Evolutionary conservation across 2,888 invertebrate genomes (phyloP).

Genomic region (Herminia tarsipennalis): DNA sequence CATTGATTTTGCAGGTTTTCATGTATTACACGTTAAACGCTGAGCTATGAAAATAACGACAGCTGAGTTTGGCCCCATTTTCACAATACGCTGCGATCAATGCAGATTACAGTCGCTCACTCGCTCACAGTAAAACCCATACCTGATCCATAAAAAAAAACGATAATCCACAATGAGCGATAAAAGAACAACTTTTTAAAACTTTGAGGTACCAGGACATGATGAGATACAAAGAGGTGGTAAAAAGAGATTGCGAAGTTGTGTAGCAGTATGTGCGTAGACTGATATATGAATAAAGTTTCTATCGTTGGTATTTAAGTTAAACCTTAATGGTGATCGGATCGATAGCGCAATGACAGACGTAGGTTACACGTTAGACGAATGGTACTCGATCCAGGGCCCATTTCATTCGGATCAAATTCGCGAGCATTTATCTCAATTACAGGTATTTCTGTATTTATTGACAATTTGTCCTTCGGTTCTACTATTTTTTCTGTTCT

Average conservation of each 20-base stretch:
- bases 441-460: no score
- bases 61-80: no score
- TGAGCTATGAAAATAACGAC: no score
- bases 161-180: slow-evolving; percentile 23
- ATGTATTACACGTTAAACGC: no score
- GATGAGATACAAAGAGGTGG: slow-evolving; percentile 36
- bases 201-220: slow-evolving; percentile 31
- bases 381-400: slow-evolving; percentile 34
- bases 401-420: slow-evolving; percentile 9
- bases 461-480: no score
- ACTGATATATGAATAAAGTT: slow-evolving; percentile 30
- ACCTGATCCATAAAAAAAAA: slow-evolving; percentile 14
- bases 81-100: no score
- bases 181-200: slow-evolving; percentile 30
- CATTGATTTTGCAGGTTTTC: no score
- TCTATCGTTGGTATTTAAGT: slow-evolving; percentile 23
- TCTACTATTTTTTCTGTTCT: no score
- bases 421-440: no score
- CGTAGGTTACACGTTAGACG: slow-evolving; percentile 39
- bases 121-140: background rate
- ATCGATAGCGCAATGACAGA: slow-evolving; percentile 42
- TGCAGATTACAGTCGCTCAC: background rate
- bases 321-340: slow-evolving; percentile 12
- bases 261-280: slow-evolving; percentile 10
- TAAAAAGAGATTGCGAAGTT: slow-evolving; percentile 38